A percentile compares a stretch with the other conserved stretches of the same genome.
phyloP scores from a whole-genome alignment of 2,113 vertebrate genomes.

The Eulacestoma nigropectus region DNA sequence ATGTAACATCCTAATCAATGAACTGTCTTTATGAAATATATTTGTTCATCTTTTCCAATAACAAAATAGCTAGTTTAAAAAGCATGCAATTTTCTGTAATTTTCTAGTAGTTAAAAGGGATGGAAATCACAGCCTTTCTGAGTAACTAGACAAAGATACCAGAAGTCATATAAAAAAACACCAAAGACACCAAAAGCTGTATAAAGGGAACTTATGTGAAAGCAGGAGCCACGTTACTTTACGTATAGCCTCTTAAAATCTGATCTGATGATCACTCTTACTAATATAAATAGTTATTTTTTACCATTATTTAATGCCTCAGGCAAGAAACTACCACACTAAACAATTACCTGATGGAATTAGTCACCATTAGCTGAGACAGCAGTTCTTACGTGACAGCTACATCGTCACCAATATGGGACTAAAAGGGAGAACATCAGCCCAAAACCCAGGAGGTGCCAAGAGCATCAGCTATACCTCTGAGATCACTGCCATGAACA shows the following conservation, averaged over 20 bases:
- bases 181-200: not conserved
- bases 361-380: not conserved
- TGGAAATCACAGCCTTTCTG: not conserved
- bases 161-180: not conserved
- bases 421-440: not conserved
- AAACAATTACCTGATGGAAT: not conserved
- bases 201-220: not conserved
- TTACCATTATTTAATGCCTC: not conserved
- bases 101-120: not conserved
- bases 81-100: not conserved
- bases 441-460: not conserved
- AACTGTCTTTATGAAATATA: not conserved
- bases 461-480: not conserved
- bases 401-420: not conserved
- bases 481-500: not conserved
- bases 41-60: not conserved
- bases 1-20: not conserved
- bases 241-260: not conserved
- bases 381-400: not conserved
- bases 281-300: not conserved
- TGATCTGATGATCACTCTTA: not conserved
- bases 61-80: not conserved
- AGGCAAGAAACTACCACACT: not conserved
- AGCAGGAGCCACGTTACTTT: accelerated
- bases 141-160: not conserved